Evolutionary conservation across 2,888 invertebrate genomes (phyloP), one percentile per base, ranked within the genome.

Genomic region (Yponomeuta malinellus): DNA sequence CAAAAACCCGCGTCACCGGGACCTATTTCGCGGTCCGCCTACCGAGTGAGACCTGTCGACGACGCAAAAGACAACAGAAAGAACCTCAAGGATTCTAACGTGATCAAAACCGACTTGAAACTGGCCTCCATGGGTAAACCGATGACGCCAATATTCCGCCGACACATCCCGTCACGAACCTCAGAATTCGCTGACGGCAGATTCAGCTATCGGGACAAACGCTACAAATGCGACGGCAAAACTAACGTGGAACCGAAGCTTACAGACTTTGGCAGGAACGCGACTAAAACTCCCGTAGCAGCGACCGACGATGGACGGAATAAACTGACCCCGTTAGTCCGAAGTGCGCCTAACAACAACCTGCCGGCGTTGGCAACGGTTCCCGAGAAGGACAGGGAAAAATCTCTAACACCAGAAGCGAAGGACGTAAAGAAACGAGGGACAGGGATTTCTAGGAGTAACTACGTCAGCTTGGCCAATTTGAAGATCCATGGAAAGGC

Each of bases 381-480:
- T 2, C 74, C 77, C 0, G 86, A 85, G 72, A 85, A 78, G 71
- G 76, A 79, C 71, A 70, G 63, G 0, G 64, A 74, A 0, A 70
- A 70, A 63, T 29, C 10, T 10, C 33, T 37, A 12, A 76, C 76
- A n/a, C 71, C 71, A 4, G 71, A 73, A 6, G 10, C 23, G 68
- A 78, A 78, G 10, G 78, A 75, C 0, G 72, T 71, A 37, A 87
- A 83, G 73, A 81, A 80, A 43, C 74, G 84, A 0, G 87, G 87
- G 70, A 77, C 81, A n/a, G 89, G 86, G 0, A 92, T 90, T 29
- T 88, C 89, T 0, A 78, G 89, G 1, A 89, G 90, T 74, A 93
- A 92, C 76, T 93, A 93, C 72, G 93, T 92, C 12, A 90, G 90
- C 73, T 73, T 93, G 68, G 92, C 93, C 0, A 92, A 91, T 75